A percentile compares a stretch with the other conserved stretches of the same genome.
Evolutionary conservation across 2,113 vertebrate genomes (phyloP).

Genomic region (Dascyllus trimaculatus): DNA sequence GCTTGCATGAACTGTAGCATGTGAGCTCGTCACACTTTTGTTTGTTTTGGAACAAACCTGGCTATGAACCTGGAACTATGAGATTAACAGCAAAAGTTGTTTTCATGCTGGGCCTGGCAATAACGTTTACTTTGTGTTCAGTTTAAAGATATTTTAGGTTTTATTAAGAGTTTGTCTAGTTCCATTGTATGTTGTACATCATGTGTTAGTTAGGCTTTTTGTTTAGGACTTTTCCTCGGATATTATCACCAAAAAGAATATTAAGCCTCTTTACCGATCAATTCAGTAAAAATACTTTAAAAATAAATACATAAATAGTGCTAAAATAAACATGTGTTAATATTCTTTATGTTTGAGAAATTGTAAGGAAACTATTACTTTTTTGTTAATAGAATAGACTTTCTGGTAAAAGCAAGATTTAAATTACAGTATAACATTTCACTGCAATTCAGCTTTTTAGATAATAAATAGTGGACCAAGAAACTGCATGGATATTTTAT

Average conservation of each 20-base stretch:
- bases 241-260: neutral
- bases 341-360: neutral
- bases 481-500: too few relatives aligned
- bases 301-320: neutral
- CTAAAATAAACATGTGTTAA: neutral
- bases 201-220: neutral
- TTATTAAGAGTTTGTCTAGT: too few relatives aligned
- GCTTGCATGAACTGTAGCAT: conserved; percentile 5
- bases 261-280: too few relatives aligned
- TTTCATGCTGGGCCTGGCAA: too few relatives aligned
- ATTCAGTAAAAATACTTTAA: too few relatives aligned
- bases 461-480: too few relatives aligned
- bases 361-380: neutral
- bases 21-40: neutral
- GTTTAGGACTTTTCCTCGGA: neutral
- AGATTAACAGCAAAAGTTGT: neutral
- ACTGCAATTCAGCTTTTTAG: neutral
- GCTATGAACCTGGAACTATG: neutral
- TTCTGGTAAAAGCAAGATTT: neutral
- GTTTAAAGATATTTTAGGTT: too few relatives aligned
- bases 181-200: neutral
- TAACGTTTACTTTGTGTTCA: too few relatives aligned
- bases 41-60: neutral
- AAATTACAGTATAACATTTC: neutral
- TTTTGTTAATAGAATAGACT: neutral